Conservation (phyloP, 2,888 invertebrate genomes). For the Dryadula phaetusa region DNA sequence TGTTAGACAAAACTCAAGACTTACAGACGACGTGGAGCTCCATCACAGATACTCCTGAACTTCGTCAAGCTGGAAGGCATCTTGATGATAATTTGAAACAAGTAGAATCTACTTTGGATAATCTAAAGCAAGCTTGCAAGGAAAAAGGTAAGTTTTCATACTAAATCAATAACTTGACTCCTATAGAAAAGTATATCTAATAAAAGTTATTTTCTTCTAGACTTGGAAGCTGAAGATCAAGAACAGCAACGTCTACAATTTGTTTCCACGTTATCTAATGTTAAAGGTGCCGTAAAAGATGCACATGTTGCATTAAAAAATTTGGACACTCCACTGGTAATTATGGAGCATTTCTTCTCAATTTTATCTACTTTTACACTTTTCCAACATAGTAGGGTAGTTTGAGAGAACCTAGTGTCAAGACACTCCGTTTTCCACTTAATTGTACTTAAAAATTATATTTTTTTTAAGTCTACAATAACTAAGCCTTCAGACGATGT, state of each 20-base stretch:
- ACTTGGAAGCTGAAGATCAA: conserved; percentile 21
- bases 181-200: not conserved
- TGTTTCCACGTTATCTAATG: conserved; percentile 44
- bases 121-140: conserved; percentile 28
- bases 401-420: no score
- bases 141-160: conserved; percentile 9
- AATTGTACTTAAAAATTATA: no score
- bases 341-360: not conserved
- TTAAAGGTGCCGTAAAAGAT: conserved; percentile 45
- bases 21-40: conserved; percentile 34
- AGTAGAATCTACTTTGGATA: conserved; percentile 29
- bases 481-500: no score
- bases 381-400: no score
- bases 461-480: no score
- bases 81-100: conserved; percentile 28
- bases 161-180: not conserved
- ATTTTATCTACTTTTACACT: no score
- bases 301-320: conserved; percentile 51
- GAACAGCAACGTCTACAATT: conserved; percentile 52
- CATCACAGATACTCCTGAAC: conserved; percentile 24
- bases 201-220: not conserved
- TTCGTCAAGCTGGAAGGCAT: conserved; percentile 18
- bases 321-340: conserved; percentile 35
- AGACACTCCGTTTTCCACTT: no score
- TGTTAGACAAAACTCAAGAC: conserved; percentile 13